phyloP scores from a whole-genome alignment of 2,797 vertebrate genomes.

The Saxicola maurus region DNA sequence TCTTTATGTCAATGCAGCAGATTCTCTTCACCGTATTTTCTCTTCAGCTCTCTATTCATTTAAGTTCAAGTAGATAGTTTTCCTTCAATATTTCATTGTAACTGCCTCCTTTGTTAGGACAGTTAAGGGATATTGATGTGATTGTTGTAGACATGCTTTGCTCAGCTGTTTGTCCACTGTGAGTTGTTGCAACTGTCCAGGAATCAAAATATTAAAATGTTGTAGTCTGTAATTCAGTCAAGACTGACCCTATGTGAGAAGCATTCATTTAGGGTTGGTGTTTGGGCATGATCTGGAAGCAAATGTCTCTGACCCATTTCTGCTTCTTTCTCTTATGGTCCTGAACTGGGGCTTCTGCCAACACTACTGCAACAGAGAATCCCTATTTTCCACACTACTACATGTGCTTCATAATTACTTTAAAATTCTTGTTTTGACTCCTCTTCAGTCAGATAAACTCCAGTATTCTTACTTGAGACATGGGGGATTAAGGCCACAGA shows the following conservation, averaged over 20 bases:
- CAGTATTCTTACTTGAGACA: not conserved
- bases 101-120: not conserved
- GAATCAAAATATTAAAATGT: not conserved
- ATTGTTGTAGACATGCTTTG: not conserved
- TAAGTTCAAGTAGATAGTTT: not conserved
- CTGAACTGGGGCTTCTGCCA: not conserved
- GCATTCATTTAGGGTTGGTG: not conserved
- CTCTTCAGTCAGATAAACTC: not conserved
- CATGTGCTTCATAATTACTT: not conserved
- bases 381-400: not conserved
- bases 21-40: not conserved
- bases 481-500: not conserved
- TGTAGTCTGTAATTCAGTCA: not conserved
- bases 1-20: not conserved
- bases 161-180: not conserved
- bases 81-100: not conserved
- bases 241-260: not conserved
- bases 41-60: not conserved
- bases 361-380: not conserved
- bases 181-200: not conserved
- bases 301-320: not conserved
- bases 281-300: not conserved
- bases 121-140: not conserved
- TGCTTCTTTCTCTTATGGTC: not conserved
- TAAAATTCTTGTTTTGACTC: not conserved